Percentiles rank a stretch among this genome's conserved stretches.
Evolutionary conservation across 2,797 vertebrate species (phyloP).

Genomic region (Remorina albescens): DNA sequence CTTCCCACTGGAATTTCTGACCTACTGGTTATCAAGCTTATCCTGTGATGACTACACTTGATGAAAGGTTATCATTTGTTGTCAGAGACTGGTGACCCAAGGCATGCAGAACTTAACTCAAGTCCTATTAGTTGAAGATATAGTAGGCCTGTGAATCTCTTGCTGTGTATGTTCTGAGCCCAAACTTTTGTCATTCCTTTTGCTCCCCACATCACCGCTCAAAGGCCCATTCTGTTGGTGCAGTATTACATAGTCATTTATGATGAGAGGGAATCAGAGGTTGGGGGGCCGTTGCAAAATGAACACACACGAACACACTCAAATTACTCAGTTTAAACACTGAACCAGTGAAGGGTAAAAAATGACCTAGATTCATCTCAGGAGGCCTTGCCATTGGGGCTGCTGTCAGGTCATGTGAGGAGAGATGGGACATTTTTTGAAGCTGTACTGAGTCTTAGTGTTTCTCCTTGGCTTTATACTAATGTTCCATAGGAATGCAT

Average conservation of each 20-base stretch:
- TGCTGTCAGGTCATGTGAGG: conserved; percentile 72
- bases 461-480: conserved; percentile 28
- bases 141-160: conserved; percentile 6
- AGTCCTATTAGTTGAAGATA: neutral
- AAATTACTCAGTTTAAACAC: conserved; percentile 62
- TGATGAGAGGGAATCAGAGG: conserved; percentile 40
- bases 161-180: conserved; percentile 39
- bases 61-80: conserved; percentile 24
- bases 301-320: conserved; percentile 47
- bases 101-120: neutral
- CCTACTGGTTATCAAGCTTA: conserved; percentile 1
- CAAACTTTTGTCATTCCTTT: conserved; percentile 36
- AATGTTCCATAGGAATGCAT: conserved; percentile 21
- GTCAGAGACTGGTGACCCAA: neutral
- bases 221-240: conserved; percentile 7
- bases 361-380: conserved; percentile 77
- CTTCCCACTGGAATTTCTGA: conserved; percentile 31
- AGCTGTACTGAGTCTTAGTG: conserved; percentile 18
- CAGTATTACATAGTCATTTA: conserved; percentile 37
- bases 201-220: conserved; percentile 6
- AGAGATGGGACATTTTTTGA: conserved; percentile 45
- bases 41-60: conserved; percentile 9
- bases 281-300: conserved; percentile 44
- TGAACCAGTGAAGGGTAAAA: conserved; percentile 76
- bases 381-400: conserved; percentile 27